Evolutionary conservation across 2,888 invertebrate species (phyloP), one percentile per base, ranked within the genome.

Genomic region (Parthenolecanium corni): DNA sequence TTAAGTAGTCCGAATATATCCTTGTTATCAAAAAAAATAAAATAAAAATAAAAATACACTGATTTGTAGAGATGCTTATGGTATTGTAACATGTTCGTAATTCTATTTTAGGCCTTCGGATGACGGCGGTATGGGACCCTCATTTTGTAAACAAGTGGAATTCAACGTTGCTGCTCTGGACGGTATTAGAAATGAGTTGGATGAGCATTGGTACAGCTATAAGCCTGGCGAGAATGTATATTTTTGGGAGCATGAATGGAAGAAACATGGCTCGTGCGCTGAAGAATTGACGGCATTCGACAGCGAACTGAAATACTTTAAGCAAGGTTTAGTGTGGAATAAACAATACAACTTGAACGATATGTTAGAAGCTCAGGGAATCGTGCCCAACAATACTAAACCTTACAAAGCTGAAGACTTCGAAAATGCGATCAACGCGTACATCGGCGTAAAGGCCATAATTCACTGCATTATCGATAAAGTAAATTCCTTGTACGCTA

Each of bases 201-300:
- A 79, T 65, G 73, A 78, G 47, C 79, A 78, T 67, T 90, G 90
- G 90, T 79, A 82, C 0, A 85, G 87, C 69, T 76, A 89, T 63
- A 82, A 86, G 71, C 79, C 71, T 72, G 68, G 16, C 12, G 66
- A 66, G 1, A 74, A 82, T 68, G 76, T 80, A 11, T 4, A 31
- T 4, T 76, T 89, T 21, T 89, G 88, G 88, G 76, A 80, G 64
- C 88, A 89, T 70, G 89, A 89, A 72, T 89, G 89, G 89, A 72
- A 76, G 0, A 89, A 89, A 70, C 89, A 89, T 71, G 89, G 89
- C 2, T 87, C 88, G 0, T 89, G 89, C 71, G 85, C 88, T 1
- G 77, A 80, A 1, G 67, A 73, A 3, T 66, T 86, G 2, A 75
- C 79, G 0, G 68, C 73, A 3, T 71, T 88, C 0, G 76, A 80